phyloP scores from a whole-genome alignment of 2,888 invertebrate species.

The Ryuthela nishihirai region DNA sequence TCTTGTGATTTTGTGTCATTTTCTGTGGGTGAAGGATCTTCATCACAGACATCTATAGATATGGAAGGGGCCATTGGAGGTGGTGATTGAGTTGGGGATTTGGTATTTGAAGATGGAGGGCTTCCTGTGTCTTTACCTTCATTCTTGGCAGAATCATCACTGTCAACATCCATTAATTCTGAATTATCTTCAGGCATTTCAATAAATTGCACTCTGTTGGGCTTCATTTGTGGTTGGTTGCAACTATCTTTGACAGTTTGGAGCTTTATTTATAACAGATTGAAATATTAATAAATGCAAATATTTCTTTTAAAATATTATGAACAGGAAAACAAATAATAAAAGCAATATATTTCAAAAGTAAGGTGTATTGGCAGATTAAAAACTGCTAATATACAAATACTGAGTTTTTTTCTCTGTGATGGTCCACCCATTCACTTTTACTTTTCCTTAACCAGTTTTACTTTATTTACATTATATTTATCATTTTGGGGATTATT shows the following conservation, averaged over 20 bases:
- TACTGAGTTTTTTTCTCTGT: too few relatives aligned
- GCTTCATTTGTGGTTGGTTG: slow-evolving; percentile 8
- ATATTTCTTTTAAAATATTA: too few relatives aligned
- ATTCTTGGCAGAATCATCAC: background rate
- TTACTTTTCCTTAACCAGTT: too few relatives aligned
- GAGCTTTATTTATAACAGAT: too few relatives aligned
- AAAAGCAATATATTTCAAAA: too few relatives aligned
- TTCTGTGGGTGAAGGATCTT: slow-evolving; percentile 8
- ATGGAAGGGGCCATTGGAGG: slow-evolving; percentile 20
- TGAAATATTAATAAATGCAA: too few relatives aligned
- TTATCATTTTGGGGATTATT: too few relatives aligned
- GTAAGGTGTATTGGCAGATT: too few relatives aligned
- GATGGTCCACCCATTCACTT: too few relatives aligned
- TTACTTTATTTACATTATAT: too few relatives aligned
- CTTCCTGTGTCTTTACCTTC: background rate
- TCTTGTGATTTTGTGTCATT: slow-evolving; percentile 17
- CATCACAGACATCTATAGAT: slow-evolving; percentile 23
- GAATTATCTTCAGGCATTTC: slow-evolving; percentile 35
- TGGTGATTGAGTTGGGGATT: slow-evolving; percentile 11
- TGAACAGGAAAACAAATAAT: too few relatives aligned
- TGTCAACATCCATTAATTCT: slow-evolving; percentile 13
- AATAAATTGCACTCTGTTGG: slow-evolving; percentile 35
- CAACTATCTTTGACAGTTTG: background rate
- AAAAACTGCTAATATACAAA: too few relatives aligned
- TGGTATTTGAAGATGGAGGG: background rate